These are phyloP conservation scores for Anas bahamensis DNA, from an alignment of 2,797 vertebrate species.

Conservation along the genomic window DNA sequence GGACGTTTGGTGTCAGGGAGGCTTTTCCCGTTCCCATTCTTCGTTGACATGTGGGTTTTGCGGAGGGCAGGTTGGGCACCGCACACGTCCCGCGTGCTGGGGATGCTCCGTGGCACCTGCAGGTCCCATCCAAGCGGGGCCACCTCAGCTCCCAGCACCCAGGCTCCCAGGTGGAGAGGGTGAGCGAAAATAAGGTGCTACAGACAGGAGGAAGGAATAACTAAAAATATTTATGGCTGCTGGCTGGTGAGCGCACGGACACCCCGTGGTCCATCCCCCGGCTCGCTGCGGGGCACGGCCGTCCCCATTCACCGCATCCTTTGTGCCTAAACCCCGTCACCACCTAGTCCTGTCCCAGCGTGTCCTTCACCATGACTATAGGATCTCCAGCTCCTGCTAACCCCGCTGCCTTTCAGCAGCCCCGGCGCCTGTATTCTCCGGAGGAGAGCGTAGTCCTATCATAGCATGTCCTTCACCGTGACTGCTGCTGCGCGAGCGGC, in stretches of 20 bases:
- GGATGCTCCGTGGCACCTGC: rapidly evolving
- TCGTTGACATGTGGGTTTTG: rapidly evolving
- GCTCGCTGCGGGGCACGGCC: neutral
- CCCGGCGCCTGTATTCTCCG: neutral
- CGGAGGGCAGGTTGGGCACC: neutral
- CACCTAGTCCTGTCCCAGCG: neutral
- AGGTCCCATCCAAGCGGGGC: neutral
- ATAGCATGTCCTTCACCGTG: slow-evolving; percentile 64
- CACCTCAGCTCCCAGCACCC: neutral
- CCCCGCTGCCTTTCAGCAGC: neutral
- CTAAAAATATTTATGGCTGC: slow-evolving; percentile 24
- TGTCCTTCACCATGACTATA: slow-evolving; percentile 43
- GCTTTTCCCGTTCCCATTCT: neutral
- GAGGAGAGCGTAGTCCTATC: slow-evolving; percentile 57
- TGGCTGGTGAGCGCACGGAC: neutral
- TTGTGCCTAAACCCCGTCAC: neutral
- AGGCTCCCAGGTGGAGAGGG: neutral
- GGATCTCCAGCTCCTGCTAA: slow-evolving; percentile 53
- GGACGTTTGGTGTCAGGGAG: neutral
- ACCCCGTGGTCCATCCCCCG: neutral
- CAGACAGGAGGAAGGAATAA: slow-evolving; percentile 35
- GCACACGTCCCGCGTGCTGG: neutral
- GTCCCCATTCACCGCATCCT: neutral
- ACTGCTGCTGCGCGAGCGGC: slow-evolving; percentile 44
- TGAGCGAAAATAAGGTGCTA: slow-evolving; percentile 36